A percentile compares a stretch with the other conserved stretches of the same genome.
These are phyloP conservation scores for Macrosteles quadrilineatus DNA, from an alignment of 1,140 invertebrate genomes.

Conservation along the genomic window DNA sequence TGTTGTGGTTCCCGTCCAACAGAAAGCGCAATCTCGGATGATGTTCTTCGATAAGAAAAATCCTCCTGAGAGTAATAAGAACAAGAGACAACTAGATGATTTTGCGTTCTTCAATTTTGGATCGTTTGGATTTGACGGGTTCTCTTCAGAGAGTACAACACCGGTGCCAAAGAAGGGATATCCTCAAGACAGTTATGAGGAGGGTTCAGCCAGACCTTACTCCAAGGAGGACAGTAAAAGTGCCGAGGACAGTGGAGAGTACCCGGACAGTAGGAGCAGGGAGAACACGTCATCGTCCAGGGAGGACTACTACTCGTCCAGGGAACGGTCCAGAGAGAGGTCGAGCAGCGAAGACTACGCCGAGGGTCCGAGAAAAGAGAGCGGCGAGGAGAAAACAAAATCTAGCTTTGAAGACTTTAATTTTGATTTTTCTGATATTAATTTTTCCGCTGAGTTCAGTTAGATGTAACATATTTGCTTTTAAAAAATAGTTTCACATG, in stretches of 20 bases:
- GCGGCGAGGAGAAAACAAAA: no score
- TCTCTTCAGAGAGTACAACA: background rate
- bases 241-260: background rate
- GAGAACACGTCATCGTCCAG: background rate
- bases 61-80: background rate
- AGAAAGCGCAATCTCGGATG: background rate
- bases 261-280: background rate
- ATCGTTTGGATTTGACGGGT: background rate
- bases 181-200: background rate
- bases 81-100: background rate
- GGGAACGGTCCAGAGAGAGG: background rate
- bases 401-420: background rate
- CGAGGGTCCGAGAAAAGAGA: no score
- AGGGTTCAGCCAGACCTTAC: background rate
- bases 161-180: background rate
- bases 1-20: background rate
- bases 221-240: background rate
- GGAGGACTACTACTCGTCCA: background rate
- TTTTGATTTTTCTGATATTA: background rate
- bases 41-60: background rate
- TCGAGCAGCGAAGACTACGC: background rate
- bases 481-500: no score
- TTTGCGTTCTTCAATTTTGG: constrained; percentile 1
- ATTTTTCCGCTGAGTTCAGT: constrained; percentile 7
- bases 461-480: no score